Evolutionary conservation across 2,113 vertebrate species (phyloP), one percentile per base, ranked within the genome.

Genomic region (Marcusenius ussheri): DNA sequence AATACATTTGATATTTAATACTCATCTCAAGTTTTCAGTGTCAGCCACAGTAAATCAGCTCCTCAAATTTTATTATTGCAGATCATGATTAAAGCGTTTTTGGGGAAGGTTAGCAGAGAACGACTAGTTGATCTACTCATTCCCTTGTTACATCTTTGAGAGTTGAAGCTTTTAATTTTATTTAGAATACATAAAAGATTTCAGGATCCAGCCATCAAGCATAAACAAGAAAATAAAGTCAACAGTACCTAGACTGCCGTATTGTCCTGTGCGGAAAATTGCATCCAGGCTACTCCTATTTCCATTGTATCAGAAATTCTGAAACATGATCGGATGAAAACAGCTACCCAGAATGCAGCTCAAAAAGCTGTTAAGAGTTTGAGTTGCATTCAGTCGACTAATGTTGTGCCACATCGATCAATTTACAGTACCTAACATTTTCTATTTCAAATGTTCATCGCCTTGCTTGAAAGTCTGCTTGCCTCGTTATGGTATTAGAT

Each of bases 381-480:
- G 90, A 83, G 49, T 70, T 66, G 49, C 49, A 83, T 91, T 86
- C 80, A 89, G 51, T 86, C 80, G 24, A 45, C 90, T 89, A 91
- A 91, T 89, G 90, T 91, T 91, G 83, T 88, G 42, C 31, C 80
- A 85, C 88, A 86, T 51, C 83, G 88, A 91, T 89, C 90, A 86
- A 91, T 91, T 91, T 91, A 91, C 85, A 87, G 85, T 53, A 87
- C 88, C 88, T 89, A 49, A 83, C 56, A 84, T 86, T 91, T 91
- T 88, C 88, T 86, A 89, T 85, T 86, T 91, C 88, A 70, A 91
- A 84, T 74, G 90, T 86, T 45, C 88, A 85, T 89, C 83, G 83
- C 90, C 62, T 46, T 31, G 35, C 53, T 86, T 86, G n/a, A 86
- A 89, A 89, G 90, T 91, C 90, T 86, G 90, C 80, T 89, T 89